A percentile compares a stretch with the other conserved stretches of the same genome.
Evolutionary conservation across 1,140 invertebrate genomes (phyloP).

Genomic region (Panagrolaimus sp.): DNA sequence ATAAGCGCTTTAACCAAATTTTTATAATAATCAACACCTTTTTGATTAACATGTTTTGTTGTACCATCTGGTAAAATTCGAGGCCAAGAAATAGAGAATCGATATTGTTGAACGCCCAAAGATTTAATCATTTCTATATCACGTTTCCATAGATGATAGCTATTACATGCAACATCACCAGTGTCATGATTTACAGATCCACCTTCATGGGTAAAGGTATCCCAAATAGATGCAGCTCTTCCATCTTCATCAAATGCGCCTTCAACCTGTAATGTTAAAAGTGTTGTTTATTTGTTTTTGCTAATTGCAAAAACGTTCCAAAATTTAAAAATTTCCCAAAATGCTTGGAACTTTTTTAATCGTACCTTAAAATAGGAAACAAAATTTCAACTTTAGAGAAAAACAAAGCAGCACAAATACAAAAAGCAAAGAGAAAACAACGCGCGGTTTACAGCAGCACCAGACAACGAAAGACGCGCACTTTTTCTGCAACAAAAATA

Average conservation of each 20-base stretch:
- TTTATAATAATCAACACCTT: constrained; percentile 68
- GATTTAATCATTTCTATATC: constrained; percentile 38
- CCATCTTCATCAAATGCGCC: constrained; percentile 31
- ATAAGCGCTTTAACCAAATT: constrained; percentile 66
- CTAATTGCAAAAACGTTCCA: too few species aligned
- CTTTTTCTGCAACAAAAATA: too few species aligned
- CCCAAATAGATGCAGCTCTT: constrained; percentile 43
- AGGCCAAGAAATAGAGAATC: constrained; percentile 71
- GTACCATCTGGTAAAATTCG: constrained; percentile 67
- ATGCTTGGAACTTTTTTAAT: too few species aligned
- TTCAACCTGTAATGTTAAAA: not conserved
- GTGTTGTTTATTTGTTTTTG: too few species aligned
- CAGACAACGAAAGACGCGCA: too few species aligned
- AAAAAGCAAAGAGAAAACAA: too few species aligned
- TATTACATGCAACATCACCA: constrained; percentile 33
- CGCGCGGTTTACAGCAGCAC: too few species aligned
- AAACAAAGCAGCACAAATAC: too few species aligned
- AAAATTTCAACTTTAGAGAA: too few species aligned
- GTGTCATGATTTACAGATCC: constrained; percentile 27
- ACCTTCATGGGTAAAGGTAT: constrained; percentile 25
- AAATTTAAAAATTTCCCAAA: too few species aligned
- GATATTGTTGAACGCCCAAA: constrained; percentile 61
- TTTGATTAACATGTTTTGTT: constrained; percentile 62
- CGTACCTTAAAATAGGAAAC: too few species aligned
- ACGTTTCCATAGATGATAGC: constrained; percentile 36